Evolutionary conservation across 2,888 invertebrate genomes (phyloP).

Genomic region (Carterocephalus palaemon): DNA sequence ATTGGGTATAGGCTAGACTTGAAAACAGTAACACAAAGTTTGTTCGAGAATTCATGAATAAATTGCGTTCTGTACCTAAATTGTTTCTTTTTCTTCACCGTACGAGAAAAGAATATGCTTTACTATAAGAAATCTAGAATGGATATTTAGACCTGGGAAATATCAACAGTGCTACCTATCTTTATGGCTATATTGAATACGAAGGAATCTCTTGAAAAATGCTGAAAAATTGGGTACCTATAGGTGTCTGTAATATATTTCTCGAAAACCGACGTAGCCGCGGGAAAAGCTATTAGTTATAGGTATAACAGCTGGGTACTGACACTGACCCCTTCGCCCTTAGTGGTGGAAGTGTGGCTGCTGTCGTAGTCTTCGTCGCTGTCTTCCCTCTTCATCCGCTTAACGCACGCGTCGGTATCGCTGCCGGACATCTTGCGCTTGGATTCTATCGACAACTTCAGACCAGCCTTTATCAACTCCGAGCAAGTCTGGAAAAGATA

Average conservation of each 20-base stretch:
- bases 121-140: no score
- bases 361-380: constrained; percentile 81
- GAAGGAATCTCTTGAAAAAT: no score
- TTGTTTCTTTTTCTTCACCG: no score
- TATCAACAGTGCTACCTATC: no score
- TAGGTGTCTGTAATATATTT: no score
- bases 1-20: neutral
- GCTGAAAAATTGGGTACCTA: no score
- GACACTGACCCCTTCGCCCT: constrained; percentile 74
- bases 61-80: no score
- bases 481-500: constrained; percentile 85
- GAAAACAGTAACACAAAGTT: constrained; percentile 1
- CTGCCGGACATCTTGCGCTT: constrained; percentile 88
- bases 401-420: constrained; percentile 71
- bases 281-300: no score
- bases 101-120: no score
- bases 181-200: no score
- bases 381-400: constrained; percentile 78
- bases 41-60: neutral
- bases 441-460: constrained; percentile 93
- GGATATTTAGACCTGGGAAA: no score
- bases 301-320: neutral
- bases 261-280: no score
- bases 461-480: constrained; percentile 92
- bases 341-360: constrained; percentile 73